These are phyloP conservation scores for Acrocephalus kingi DNA, from an alignment of 2,113 vertebrate species.

Conservation along the genomic window DNA sequence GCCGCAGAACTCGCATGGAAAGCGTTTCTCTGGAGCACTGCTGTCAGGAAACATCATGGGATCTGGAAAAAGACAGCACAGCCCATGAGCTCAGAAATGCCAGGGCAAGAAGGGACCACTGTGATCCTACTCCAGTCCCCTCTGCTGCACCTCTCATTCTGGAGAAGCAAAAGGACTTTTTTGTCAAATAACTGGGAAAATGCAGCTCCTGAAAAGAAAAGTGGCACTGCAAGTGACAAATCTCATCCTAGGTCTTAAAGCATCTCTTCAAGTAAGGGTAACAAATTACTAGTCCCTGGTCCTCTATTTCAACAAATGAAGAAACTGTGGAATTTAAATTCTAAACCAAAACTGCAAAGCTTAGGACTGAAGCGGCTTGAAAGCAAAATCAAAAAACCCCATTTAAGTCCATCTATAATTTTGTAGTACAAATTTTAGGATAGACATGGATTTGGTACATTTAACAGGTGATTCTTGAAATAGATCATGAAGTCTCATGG, in stretches of 20 bases:
- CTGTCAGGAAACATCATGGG: slow-evolving; percentile 73
- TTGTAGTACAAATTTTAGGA: not conserved
- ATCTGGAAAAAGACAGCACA: slow-evolving; percentile 54
- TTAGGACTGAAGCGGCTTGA: not conserved
- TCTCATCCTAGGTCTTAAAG: not conserved
- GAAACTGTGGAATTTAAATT: not conserved
- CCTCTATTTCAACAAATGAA: not conserved
- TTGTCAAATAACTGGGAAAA: not conserved
- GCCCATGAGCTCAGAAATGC: not conserved
- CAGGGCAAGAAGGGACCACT: not conserved
- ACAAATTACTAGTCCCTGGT: not conserved
- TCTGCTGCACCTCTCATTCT: not conserved
- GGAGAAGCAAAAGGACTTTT: not conserved
- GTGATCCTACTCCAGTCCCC: not conserved
- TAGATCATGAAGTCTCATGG: not conserved
- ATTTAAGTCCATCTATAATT: not conserved
- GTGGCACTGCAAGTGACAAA: not conserved
- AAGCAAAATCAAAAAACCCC: not conserved
- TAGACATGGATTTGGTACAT: not conserved
- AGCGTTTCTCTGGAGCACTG: slow-evolving; percentile 82
- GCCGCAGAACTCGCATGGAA: slow-evolving; percentile 96
- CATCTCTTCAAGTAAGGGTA: not conserved
- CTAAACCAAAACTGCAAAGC: not conserved
- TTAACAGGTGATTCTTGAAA: not conserved
- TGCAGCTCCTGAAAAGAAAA: not conserved